A percentile compares a stretch with the other conserved stretches of the same genome.
These are phyloP conservation scores for Electrophaes corylata DNA, from an alignment of 2,888 invertebrate genomes.

Conservation along the genomic window DNA sequence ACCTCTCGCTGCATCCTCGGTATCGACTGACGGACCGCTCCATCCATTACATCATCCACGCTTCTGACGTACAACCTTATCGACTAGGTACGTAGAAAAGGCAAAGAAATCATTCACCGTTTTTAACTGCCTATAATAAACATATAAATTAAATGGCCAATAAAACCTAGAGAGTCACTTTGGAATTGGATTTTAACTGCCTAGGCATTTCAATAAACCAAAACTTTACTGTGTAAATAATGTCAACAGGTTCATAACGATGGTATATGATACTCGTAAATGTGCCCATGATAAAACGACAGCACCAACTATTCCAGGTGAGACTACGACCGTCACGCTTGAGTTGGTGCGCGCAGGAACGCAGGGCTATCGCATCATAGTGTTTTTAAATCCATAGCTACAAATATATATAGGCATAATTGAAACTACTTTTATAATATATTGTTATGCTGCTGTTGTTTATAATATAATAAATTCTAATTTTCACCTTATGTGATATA, in stretches of 20 bases:
- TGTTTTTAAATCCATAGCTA: conserved; percentile 6
- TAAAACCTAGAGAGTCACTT: conserved; percentile 45
- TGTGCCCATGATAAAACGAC: neutral
- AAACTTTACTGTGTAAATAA: conserved; percentile 38
- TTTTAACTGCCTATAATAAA: conserved; percentile 45
- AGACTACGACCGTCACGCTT: conserved; percentile 31
- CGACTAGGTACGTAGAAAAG: conserved; percentile 16
- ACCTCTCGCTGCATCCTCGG: conserved; percentile 24
- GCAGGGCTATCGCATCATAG: conserved; percentile 11
- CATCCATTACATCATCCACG: conserved; percentile 52
- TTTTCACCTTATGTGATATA: too few species aligned
- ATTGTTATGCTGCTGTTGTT: too few species aligned
- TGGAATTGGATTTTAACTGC: conserved; percentile 42
- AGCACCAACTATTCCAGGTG: conserved; percentile 1
- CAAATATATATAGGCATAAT: neutral
- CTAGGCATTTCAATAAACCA: conserved; percentile 37
- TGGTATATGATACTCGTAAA: conserved; percentile 8
- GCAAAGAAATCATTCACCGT: conserved; percentile 42
- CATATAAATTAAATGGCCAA: conserved; percentile 45
- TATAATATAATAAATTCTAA: too few species aligned
- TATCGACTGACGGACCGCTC: too few species aligned
- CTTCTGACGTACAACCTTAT: conserved; percentile 45
- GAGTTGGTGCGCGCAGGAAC: conserved; percentile 17
- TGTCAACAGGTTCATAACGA: conserved; percentile 38
- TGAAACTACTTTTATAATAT: too few species aligned